These are phyloP conservation scores for Hartigia nigra DNA, from an alignment of 2,888 invertebrate species.

Conservation along the genomic window DNA sequence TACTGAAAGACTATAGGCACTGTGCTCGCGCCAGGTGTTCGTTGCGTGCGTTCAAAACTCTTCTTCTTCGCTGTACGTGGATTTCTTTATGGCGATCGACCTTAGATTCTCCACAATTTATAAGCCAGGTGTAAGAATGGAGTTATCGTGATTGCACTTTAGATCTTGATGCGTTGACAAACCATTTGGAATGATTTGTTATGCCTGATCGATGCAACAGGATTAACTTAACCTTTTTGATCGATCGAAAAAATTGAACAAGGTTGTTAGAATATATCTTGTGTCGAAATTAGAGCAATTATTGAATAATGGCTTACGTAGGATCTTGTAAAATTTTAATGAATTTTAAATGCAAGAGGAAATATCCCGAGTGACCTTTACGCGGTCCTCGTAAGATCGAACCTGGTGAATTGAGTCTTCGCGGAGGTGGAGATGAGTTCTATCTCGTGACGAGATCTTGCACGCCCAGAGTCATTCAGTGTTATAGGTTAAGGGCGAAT, in stretches of 20 bases:
- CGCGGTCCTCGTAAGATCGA: neutral
- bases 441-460: conserved; percentile 12
- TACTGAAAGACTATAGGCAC: neutral
- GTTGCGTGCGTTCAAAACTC: neutral
- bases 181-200: neutral
- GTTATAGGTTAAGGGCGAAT: neutral
- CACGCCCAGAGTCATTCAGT: neutral
- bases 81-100: neutral
- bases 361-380: neutral
- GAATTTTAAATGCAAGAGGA: neutral
- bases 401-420: neutral
- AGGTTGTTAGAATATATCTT: neutral
- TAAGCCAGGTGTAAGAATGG: neutral
- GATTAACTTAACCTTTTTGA: too few species aligned
- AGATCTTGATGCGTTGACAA: neutral
- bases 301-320: neutral
- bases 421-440: neutral
- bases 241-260: neutral
- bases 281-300: neutral
- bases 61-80: neutral
- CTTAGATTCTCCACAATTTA: neutral
- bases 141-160: neutral
- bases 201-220: neutral
- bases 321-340: neutral
- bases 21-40: neutral